Conservation (phyloP, 2,797 vertebrate genomes). For the Podargus strigoides region DNA sequence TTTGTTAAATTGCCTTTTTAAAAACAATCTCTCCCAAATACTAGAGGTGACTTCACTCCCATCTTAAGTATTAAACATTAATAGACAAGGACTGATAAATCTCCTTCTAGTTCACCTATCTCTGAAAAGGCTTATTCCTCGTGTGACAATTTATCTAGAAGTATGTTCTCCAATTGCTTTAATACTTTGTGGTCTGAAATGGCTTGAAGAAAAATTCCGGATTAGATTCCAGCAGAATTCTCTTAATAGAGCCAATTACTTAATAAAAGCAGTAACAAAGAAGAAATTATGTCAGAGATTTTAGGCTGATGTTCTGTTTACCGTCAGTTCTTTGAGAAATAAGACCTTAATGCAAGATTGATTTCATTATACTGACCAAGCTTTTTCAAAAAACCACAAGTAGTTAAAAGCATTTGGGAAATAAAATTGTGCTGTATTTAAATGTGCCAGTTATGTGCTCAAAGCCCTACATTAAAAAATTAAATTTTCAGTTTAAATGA, state of each 20-base stretch:
- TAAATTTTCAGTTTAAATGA: conserved; percentile 32
- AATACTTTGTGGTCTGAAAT: conserved; percentile 20
- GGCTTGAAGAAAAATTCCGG: background rate
- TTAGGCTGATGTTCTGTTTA: conserved; percentile 46
- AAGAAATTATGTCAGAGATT: conserved; percentile 55
- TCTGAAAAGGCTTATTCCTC: background rate
- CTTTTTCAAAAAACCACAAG: conserved; percentile 47
- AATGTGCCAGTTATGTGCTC: conserved; percentile 46
- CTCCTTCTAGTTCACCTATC: background rate
- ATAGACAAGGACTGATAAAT: background rate
- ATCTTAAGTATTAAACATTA: background rate
- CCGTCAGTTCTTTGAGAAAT: conserved; percentile 31
- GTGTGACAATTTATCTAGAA: background rate
- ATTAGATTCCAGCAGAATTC: conserved; percentile 44
- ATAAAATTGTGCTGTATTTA: conserved; percentile 42
- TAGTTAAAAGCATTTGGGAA: conserved; percentile 62
- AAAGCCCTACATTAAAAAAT: conserved; percentile 23
- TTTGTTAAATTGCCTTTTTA: background rate
- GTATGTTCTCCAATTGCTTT: background rate
- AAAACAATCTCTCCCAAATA: background rate
- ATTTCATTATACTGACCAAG: conserved; percentile 55
- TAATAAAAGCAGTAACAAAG: conserved; percentile 54
- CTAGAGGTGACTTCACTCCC: background rate
- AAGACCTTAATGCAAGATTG: conserved; percentile 56
- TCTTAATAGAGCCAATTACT: conserved; percentile 54